Percentiles rank a stretch among this genome's conserved stretches.
Conservation (phyloP, 2,113 vertebrate genomes). For the Numenius arquata region DNA sequence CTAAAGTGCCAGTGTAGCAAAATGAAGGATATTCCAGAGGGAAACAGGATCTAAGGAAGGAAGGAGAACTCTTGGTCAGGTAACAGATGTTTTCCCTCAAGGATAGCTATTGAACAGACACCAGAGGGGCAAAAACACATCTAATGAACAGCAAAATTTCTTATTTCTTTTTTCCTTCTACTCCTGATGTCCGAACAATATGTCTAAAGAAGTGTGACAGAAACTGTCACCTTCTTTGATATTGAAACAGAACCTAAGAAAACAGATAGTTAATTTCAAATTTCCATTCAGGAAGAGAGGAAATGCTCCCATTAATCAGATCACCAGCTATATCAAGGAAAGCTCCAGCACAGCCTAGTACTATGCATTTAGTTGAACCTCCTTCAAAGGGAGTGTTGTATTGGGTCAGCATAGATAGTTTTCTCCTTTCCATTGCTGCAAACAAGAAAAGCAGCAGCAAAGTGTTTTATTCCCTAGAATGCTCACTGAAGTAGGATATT, state of each 20-base stretch:
- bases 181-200: neutral
- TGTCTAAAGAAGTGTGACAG: neutral
- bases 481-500: neutral
- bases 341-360: neutral
- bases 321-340: neutral
- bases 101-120: neutral
- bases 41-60: neutral
- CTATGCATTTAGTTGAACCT: neutral
- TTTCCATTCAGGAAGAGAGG: neutral
- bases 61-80: neutral
- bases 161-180: neutral
- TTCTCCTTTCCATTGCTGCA: neutral
- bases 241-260: neutral
- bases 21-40: conserved; percentile 7
- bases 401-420: neutral
- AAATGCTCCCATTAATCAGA: neutral
- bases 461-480: neutral
- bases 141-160: neutral
- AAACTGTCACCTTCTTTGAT: neutral
- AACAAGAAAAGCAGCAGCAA: neutral
- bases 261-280: neutral
- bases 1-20: neutral
- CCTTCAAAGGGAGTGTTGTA: neutral
- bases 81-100: conserved; percentile 53
- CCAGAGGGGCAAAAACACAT: neutral